A percentile compares a stretch with the other conserved stretches of the same genome.
phyloP scores from a whole-genome alignment of 2,797 vertebrate genomes.

The Sebastes nivosus region DNA sequence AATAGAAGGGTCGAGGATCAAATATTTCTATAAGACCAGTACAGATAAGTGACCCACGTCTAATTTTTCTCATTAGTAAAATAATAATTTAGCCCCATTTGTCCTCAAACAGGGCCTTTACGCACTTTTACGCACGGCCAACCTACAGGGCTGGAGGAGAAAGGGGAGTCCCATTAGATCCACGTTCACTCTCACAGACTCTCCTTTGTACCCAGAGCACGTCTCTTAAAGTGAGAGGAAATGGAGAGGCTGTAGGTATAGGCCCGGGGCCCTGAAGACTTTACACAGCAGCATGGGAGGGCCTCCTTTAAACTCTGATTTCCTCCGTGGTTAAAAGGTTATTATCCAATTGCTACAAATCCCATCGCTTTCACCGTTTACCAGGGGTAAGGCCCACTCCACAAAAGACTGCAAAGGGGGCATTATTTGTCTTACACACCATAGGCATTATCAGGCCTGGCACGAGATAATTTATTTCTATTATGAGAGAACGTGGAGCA shows the following conservation, averaged over 20 bases:
- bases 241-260: constrained; percentile 58
- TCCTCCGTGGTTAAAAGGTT: constrained; percentile 70
- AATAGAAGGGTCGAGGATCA: neutral
- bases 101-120: neutral
- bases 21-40: too few species aligned
- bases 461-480: neutral
- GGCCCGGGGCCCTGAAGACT: constrained; percentile 62
- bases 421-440: constrained; percentile 41
- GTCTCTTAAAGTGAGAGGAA: constrained; percentile 64
- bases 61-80: neutral
- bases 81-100: constrained; percentile 2
- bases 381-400: constrained; percentile 35
- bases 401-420: constrained; percentile 38
- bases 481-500: neutral
- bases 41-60: neutral
- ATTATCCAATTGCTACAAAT: constrained; percentile 65
- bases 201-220: constrained; percentile 66
- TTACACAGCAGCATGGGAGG: constrained; percentile 56
- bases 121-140: constrained; percentile 56
- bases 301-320: constrained; percentile 68
- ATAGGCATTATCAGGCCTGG: constrained; percentile 3
- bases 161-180: constrained; percentile 27
- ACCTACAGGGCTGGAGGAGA: constrained; percentile 29
- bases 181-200: constrained; percentile 32
- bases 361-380: constrained; percentile 50